A percentile compares a stretch with the other conserved stretches of the same genome.
These are phyloP conservation scores for Ceyx margarethae DNA, from an alignment of 2,113 vertebrate genomes.

Conservation along the genomic window DNA sequence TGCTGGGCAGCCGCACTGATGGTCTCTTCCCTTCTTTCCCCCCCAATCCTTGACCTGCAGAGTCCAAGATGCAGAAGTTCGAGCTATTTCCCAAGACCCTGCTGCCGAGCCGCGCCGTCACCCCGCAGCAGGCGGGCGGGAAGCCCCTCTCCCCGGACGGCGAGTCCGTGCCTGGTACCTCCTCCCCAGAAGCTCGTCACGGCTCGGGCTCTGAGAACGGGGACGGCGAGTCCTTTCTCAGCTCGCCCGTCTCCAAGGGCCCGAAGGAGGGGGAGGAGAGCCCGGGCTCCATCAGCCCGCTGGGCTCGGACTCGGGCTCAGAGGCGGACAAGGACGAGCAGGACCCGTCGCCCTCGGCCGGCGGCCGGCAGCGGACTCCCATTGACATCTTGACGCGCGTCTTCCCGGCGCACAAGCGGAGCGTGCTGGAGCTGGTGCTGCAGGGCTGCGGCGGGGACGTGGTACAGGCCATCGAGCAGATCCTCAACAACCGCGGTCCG, in stretches of 20 bases:
- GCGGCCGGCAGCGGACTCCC: constrained; percentile 88
- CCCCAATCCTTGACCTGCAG: constrained; percentile 54
- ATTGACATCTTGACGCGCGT: constrained; percentile 96
- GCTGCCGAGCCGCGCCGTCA: constrained; percentile 79
- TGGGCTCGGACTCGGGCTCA: constrained; percentile 94
- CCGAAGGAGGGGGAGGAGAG: constrained; percentile 80
- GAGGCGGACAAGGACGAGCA: constrained; percentile 94
- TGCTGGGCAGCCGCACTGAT: neutral
- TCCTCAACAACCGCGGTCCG: constrained; percentile 89
- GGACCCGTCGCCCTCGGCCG: constrained; percentile 81
- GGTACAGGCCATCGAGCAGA: constrained; percentile 99
- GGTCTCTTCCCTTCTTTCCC: neutral
- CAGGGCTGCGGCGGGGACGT: constrained; percentile 97
- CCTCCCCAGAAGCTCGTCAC: constrained; percentile 89
- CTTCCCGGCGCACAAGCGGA: constrained; percentile 95
- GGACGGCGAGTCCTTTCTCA: constrained; percentile 88
- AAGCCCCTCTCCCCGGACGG: constrained; percentile 87
- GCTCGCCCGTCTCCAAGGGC: constrained; percentile 87
- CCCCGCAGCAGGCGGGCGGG: constrained; percentile 79
- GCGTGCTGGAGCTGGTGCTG: constrained; percentile 94
- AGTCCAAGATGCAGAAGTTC: constrained; percentile 93
- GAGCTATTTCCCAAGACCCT: constrained; percentile 91
- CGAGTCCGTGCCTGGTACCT: constrained; percentile 88
- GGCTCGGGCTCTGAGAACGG: constrained; percentile 95
- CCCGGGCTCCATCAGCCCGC: constrained; percentile 87